Evolutionary conservation across 1,140 invertebrate genomes (phyloP).

Genomic region (Cylas formicarius): DNA sequence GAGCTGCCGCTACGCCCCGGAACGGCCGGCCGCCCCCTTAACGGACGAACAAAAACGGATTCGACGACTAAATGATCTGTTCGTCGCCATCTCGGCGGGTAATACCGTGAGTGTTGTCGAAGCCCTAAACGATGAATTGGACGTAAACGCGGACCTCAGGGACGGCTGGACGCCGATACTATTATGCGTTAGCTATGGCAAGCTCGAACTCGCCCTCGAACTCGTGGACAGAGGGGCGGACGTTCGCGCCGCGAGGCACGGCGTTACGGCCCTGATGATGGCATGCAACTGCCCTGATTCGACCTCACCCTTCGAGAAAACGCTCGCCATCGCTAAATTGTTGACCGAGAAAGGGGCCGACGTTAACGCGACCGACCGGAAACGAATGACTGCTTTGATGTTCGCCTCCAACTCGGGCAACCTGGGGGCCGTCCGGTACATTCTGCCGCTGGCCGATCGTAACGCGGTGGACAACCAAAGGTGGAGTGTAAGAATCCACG

Average conservation of each 20-base stretch:
- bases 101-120: slow-evolving; percentile 10
- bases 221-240: slow-evolving; percentile 30
- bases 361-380: slow-evolving; percentile 41
- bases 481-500: slow-evolving; percentile 37
- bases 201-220: slow-evolving; percentile 23
- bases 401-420: slow-evolving; percentile 39
- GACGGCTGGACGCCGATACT: slow-evolving; percentile 33
- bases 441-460: slow-evolving; percentile 39
- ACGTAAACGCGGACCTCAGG: slow-evolving; percentile 25
- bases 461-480: slow-evolving; percentile 44
- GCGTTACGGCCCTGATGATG: slow-evolving; percentile 30
- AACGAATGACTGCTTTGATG: slow-evolving; percentile 45
- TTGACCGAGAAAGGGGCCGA: slow-evolving; percentile 34
- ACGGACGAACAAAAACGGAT: slow-evolving; percentile 17
- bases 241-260: slow-evolving; percentile 27
- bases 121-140: slow-evolving; percentile 22
- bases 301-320: slow-evolving; percentile 24
- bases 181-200: slow-evolving; percentile 27
- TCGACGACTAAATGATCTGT: slow-evolving; percentile 15
- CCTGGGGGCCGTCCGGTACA: slow-evolving; percentile 36
- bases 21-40: slow-evolving; percentile 4
- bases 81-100: slow-evolving; percentile 16
- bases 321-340: slow-evolving; percentile 23
- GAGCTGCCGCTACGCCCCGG: not conserved
- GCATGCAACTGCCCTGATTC: slow-evolving; percentile 29